Evolutionary conservation across 2,113 vertebrate species (phyloP).

Genomic region (Nibea coibor): DNA sequence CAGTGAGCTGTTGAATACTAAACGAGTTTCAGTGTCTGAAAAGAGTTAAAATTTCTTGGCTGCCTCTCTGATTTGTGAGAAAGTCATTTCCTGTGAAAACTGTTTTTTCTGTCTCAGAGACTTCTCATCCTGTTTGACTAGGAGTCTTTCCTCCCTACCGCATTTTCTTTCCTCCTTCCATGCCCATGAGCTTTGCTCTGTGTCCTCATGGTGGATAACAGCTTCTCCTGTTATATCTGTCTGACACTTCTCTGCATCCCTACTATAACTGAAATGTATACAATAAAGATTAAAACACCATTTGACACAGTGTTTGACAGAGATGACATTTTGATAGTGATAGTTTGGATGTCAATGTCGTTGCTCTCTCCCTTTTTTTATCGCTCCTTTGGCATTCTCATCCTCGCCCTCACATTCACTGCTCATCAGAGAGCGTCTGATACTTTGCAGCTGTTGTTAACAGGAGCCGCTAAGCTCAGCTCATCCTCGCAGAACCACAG

Average conservation of each 20-base stretch:
- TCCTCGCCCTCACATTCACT: background rate
- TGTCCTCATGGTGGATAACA: background rate
- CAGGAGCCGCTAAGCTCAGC: constrained; percentile 9
- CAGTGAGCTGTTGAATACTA: constrained; percentile 9
- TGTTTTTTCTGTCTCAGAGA: constrained; percentile 45
- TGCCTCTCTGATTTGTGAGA: constrained; percentile 57
- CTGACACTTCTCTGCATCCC: background rate
- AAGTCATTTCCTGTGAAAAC: constrained; percentile 75
- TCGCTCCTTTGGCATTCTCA: constrained; percentile 29
- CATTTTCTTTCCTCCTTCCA: constrained; percentile 23
- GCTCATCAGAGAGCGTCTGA: constrained; percentile 28
- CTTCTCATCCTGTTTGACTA: constrained; percentile 70
- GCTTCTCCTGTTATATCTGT: background rate
- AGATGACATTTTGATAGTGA: background rate
- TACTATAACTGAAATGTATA: background rate
- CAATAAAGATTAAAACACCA: constrained; percentile 6
- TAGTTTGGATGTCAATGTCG: constrained; percentile 27
- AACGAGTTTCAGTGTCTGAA: constrained; percentile 16
- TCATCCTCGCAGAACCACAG: constrained; percentile 18
- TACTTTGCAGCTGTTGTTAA: constrained; percentile 55
- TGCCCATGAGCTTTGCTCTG: background rate
- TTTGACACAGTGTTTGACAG: background rate
- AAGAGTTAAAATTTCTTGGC: constrained; percentile 50
- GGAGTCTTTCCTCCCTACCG: constrained; percentile 43
- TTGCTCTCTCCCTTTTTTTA: background rate